Conservation (phyloP, 2,797 vertebrate species). For the Cottoperca gobio region DNA sequence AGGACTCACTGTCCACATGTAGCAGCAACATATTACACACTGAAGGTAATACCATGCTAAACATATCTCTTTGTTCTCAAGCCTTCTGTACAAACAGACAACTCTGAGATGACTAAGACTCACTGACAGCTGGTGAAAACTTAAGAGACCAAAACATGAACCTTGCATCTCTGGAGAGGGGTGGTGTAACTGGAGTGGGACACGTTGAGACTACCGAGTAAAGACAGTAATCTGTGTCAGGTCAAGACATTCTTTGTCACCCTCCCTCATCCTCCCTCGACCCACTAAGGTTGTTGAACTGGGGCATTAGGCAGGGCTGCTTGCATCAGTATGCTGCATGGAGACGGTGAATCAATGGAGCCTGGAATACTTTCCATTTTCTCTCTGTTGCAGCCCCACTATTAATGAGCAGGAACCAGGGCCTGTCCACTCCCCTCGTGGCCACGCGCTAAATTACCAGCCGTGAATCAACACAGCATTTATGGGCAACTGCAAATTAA, state of each 20-base stretch:
- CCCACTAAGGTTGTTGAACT: slow-evolving; percentile 52
- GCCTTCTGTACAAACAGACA: slow-evolving; percentile 39
- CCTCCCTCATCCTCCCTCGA: slow-evolving; percentile 13
- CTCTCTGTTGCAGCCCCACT: slow-evolving; percentile 73
- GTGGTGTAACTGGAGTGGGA: slow-evolving; percentile 43
- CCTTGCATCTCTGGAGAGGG: slow-evolving; percentile 54
- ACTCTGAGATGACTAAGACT: slow-evolving; percentile 44
- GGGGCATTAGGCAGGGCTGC: slow-evolving; percentile 57
- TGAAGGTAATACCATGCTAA: slow-evolving; percentile 43
- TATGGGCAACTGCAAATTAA: slow-evolving; percentile 89
- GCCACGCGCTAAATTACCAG: slow-evolving; percentile 84
- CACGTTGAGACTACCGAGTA: slow-evolving; percentile 25
- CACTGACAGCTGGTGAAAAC: slow-evolving; percentile 59
- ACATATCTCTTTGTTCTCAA: slow-evolving; percentile 40
- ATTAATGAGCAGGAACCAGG: slow-evolving; percentile 85
- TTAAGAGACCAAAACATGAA: slow-evolving; percentile 53
- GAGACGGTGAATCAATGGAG: slow-evolving; percentile 81
- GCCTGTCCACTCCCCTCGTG: slow-evolving; percentile 74
- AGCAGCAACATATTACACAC: slow-evolving; percentile 29
- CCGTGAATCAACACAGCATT: slow-evolving; percentile 89
- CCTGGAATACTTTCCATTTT: slow-evolving; percentile 80
- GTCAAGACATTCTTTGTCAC: slow-evolving; percentile 32
- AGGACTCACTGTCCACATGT: slow-evolving; percentile 39
- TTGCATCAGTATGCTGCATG: slow-evolving; percentile 77
- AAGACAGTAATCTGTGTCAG: slow-evolving; percentile 62